A percentile compares a stretch with the other conserved stretches of the same genome.
phyloP scores from a whole-genome alignment of 2,113 vertebrate species.

The Camelus dromedarius region DNA sequence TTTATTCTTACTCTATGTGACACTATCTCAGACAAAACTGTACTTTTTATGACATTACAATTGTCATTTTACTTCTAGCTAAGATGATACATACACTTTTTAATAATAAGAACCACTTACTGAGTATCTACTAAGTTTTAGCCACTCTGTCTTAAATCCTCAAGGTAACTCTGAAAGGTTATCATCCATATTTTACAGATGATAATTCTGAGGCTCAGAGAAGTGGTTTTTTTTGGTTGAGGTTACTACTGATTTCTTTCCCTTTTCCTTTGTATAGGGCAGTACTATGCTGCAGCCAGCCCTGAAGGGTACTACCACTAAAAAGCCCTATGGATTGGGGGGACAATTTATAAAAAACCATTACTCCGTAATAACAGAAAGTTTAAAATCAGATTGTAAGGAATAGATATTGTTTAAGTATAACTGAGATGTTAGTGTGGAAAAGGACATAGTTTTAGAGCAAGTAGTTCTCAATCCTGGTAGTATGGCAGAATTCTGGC shows the following conservation, averaged over 20 bases:
- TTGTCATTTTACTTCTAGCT: neutral
- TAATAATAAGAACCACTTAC: neutral
- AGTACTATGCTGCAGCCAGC: neutral
- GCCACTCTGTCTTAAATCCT: neutral
- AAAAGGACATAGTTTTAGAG: neutral
- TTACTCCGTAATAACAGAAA: neutral
- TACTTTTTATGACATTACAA: neutral
- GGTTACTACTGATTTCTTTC: neutral
- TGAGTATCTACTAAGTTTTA: neutral
- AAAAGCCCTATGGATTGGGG: neutral
- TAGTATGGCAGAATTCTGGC: neutral
- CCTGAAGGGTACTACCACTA: neutral
- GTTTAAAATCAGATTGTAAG: conserved; percentile 21
- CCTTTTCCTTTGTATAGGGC: neutral
- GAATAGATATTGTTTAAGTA: neutral
- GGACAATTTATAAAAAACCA: neutral
- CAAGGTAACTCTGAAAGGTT: neutral
- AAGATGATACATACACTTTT: neutral
- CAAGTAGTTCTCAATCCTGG: neutral
- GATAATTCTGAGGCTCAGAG: neutral
- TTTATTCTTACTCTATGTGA: neutral
- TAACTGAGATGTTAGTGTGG: neutral
- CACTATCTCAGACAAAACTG: neutral
- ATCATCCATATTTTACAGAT: neutral
- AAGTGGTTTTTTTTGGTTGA: neutral